Evolutionary conservation across 2,888 invertebrate species (phyloP).

Genomic region (Pseudococcus longispinus): DNA sequence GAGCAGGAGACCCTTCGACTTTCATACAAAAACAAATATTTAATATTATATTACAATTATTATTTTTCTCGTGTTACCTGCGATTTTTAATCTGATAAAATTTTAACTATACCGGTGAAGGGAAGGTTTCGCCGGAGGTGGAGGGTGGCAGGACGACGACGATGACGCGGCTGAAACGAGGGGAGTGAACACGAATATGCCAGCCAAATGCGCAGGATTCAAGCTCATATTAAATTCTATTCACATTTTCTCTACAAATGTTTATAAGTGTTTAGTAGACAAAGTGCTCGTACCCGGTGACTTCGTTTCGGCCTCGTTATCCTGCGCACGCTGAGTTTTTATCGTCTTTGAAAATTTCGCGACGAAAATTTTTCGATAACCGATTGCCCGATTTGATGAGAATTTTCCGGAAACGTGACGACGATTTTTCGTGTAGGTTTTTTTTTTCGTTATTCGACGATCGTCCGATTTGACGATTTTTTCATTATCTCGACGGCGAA

Average conservation of each 20-base stretch:
- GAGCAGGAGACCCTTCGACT: constrained; percentile 5
- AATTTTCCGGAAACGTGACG: background rate
- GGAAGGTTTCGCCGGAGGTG: background rate
- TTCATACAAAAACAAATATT: constrained; percentile 39
- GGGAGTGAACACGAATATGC: background rate
- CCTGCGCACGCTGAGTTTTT: background rate
- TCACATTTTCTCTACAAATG: constrained; percentile 36
- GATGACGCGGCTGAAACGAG: background rate
- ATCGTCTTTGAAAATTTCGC: constrained; percentile 10
- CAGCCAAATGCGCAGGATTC: constrained; percentile 41
- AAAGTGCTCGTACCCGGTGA: constrained; percentile 34
- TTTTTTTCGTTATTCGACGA: background rate
- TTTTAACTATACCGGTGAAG: background rate
- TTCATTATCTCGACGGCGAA: background rate
- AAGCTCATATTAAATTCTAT: constrained; percentile 23
- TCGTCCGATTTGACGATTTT: background rate
- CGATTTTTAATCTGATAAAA: constrained; percentile 46
- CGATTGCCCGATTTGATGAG: background rate
- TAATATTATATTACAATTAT: constrained; percentile 46
- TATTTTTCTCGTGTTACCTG: constrained; percentile 44
- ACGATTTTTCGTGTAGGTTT: no score
- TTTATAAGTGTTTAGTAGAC: constrained; percentile 40
- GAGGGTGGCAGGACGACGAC: background rate
- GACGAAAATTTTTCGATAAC: background rate
- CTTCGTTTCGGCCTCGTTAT: background rate